Conservation (phyloP, 2,113 vertebrate genomes). For the Lethenteron camtschaticum region DNA sequence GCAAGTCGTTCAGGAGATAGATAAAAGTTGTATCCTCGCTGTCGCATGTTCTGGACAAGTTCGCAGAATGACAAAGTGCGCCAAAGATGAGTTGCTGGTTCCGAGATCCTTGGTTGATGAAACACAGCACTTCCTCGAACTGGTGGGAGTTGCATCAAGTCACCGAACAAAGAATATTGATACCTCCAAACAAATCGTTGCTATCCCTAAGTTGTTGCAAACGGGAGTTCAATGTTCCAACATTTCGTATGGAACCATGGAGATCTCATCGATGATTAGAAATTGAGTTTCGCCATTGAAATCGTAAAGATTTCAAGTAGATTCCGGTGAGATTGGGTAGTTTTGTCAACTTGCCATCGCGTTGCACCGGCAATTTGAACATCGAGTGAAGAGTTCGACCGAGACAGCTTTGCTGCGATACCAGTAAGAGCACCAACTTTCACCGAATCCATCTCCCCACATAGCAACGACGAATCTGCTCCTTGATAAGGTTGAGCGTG, state of each 20-base stretch:
- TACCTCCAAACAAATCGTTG: not conserved
- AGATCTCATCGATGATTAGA: not conserved
- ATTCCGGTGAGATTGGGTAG: not conserved
- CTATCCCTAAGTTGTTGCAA: not conserved
- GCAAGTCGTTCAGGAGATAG: not conserved
- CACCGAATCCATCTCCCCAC: not conserved
- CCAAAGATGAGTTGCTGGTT: slow-evolving; percentile 2
- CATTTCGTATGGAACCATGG: not conserved
- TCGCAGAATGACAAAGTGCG: not conserved
- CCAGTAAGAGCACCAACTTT: not conserved
- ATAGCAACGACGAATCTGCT: not conserved
- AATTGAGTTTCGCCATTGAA: not conserved
- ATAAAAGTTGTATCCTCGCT: not conserved
- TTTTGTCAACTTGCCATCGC: not conserved
- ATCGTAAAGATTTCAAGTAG: not conserved
- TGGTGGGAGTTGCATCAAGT: slow-evolving; percentile 2
- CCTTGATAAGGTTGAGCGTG: not conserved
- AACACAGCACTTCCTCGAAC: not conserved
- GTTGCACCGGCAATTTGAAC: not conserved
- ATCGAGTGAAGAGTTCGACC: not conserved
- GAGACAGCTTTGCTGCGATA: not conserved
- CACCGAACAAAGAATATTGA: not conserved
- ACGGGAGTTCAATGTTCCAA: not conserved
- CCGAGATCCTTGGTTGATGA: not conserved
- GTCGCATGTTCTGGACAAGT: not conserved